Evolutionary conservation across 2,888 invertebrate genomes (phyloP), one percentile per base, ranked within the genome.

Genomic region (Helicoverpa assulta): DNA sequence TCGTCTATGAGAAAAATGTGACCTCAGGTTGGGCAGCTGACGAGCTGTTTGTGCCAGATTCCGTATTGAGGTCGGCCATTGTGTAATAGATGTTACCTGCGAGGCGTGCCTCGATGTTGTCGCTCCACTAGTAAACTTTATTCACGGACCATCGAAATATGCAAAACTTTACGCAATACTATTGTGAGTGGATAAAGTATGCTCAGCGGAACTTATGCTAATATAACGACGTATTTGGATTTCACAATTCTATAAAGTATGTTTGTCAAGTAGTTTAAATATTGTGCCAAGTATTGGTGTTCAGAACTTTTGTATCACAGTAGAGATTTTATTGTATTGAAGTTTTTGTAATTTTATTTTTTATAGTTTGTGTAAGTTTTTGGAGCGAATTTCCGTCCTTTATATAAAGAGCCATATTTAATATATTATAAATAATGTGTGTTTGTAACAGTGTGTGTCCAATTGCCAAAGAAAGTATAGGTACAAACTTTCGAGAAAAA

Each of bases 381-480:
- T 85, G 87, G 88, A 83, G 81, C 82, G 88, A 87, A 85, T 86
- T 81, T 91, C 90, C 90, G 91, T 91, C 91, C 89, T 87, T 82
- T 85, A 80, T 77, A 60, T 79, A 68, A 81, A 82, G 78, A 87
- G 89, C 89, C 88, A 89, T 90, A 89, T 88, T 87, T 89, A 77
- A 81, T 81, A 80, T 81, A 76, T 82, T 81, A 78, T 76, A 73
- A 76, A 83, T 82, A 82, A 73, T 72, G 78, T 79, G 76, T 83
- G 74, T 81, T 80, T 83, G 85, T 84, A 84, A 87, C 84, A 86
- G 85, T 83, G 88, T 88, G 89, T 86, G 87, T 88, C 85, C 88
- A 88, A 89, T 91, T 91, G 91, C 94, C 94, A 94, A 95, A 95
- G 95, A 95, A 89, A 88, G 87, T 91, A 86, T 91, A 89, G 89